Evolutionary conservation across 2,888 invertebrate species (phyloP), one percentile per base, ranked within the genome.

Genomic region (Sceliomorpha sp.): DNA sequence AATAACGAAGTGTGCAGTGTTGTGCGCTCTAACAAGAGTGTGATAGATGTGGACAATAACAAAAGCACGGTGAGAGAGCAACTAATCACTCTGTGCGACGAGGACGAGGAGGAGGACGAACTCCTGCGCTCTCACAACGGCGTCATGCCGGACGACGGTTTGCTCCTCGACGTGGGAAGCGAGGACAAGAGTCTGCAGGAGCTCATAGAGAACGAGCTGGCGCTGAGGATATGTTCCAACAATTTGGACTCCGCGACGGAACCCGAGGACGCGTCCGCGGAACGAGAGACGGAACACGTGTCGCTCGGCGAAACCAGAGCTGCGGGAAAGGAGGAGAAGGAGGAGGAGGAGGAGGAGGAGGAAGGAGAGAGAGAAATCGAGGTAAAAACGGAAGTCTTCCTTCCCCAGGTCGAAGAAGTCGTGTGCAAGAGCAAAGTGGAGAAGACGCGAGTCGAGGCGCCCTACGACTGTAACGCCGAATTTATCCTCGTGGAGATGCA

Each of bases 1-100:
- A 77, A 72, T 75, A 81, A 78, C 78, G 82, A 81, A 70, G 86
- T 85, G 82, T 86, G 86, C 80, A 76, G 82, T 88, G 88, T 81
- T 75, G 82, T 86, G 77, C 83, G 82, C 68, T 86, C 88, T 87
- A 88, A 88, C 86, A 88, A 87, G 77, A 86, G 87, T 84, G 84
- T 88, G 85, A 87, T 87, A 79, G 86, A 87, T 75, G 58, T 62
- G 66, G 70, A 70, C 27, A 70, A 66, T 66, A 72, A 73, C 60
- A 64, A 86, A 82, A 84, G 84, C 78, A 72, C 85, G 78, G 84
- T 82, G 82, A 87, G 86, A 83, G 84, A 84, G 59, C 81, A 85
- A 81, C 77, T 86, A 84, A 85, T 83, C 72, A 76, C 82, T 56
- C 70, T 85, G 64, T 81, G 79, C 70, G 81, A 84, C 59, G 84